A percentile compares a stretch with the other conserved stretches of the same genome.
Conservation (phyloP, 1,140 invertebrate genomes). For the Drosophila sucinea region DNA sequence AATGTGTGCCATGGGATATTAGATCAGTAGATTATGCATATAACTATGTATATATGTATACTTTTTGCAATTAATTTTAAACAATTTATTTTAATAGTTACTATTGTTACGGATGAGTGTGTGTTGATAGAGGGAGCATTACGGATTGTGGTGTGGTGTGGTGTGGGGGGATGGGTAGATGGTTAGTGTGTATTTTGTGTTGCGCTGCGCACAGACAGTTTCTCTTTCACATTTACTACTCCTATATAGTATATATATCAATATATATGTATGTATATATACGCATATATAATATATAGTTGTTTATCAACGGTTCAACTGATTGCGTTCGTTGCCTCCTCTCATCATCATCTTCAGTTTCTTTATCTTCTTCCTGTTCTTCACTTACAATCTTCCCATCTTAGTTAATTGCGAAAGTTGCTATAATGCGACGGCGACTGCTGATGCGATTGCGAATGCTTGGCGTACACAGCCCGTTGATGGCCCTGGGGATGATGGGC, state of each 20-base stretch:
- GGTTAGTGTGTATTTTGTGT: constrained; percentile 45
- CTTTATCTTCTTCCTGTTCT: constrained; percentile 30
- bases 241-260: constrained; percentile 54
- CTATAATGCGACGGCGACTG: constrained; percentile 38
- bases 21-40: neutral
- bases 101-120: constrained; percentile 46
- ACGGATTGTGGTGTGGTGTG: constrained; percentile 20
- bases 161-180: constrained; percentile 19
- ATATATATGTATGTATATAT: constrained; percentile 55
- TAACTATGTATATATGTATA: constrained; percentile 57
- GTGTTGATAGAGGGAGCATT: constrained; percentile 35
- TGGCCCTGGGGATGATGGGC: constrained; percentile 46
- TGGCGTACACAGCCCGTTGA: constrained; percentile 41
- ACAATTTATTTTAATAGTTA: constrained; percentile 55
- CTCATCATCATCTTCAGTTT: neutral
- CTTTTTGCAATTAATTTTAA: constrained; percentile 53
- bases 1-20: constrained; percentile 7
- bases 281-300: constrained; percentile 59
- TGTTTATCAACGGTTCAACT: constrained; percentile 54
- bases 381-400: constrained; percentile 3
- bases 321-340: constrained; percentile 14
- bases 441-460: constrained; percentile 20
- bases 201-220: constrained; percentile 76
- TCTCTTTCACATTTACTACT: constrained; percentile 77
- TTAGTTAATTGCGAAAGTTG: constrained; percentile 55